Evolutionary conservation across 2,888 invertebrate species (phyloP).

Genomic region (Phaedon cochleariae): DNA sequence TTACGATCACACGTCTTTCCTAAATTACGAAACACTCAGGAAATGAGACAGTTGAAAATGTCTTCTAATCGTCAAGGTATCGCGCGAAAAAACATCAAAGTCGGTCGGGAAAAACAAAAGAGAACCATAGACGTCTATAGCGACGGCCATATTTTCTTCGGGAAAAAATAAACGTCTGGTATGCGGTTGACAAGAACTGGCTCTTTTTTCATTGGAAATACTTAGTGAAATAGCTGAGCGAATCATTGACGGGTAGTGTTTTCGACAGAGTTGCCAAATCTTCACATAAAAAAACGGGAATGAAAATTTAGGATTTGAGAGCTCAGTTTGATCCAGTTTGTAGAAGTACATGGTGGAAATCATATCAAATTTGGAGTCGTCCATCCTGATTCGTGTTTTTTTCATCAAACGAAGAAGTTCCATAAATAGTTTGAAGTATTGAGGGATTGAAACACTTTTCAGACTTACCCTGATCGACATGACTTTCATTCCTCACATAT

Average conservation of each 20-base stretch:
- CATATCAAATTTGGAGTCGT: too few species aligned
- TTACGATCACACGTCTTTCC: neutral
- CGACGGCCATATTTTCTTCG: slow-evolving; percentile 5
- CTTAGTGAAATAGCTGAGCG: slow-evolving; percentile 6
- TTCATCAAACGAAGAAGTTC: too few species aligned
- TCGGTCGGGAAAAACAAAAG: neutral
- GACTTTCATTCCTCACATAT: too few species aligned
- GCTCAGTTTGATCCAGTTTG: too few species aligned
- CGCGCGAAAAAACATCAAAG: neutral
- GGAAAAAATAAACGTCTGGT: slow-evolving; percentile 15
- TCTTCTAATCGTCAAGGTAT: neutral
- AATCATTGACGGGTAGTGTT: slow-evolving; percentile 6
- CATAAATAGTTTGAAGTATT: too few species aligned
- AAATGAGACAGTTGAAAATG: neutral
- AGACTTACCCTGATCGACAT: too few species aligned
- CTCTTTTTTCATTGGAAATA: slow-evolving; percentile 16
- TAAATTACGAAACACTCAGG: neutral
- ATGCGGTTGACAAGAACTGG: slow-evolving; percentile 17
- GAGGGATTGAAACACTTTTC: too few species aligned
- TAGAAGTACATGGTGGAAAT: too few species aligned
- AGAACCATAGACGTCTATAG: neutral
- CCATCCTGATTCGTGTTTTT: too few species aligned
- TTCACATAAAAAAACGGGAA: neutral
- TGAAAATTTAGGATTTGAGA: too few species aligned
- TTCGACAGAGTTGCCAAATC: neutral